Evolutionary conservation across 2,797 vertebrate genomes (phyloP).

Genomic region (Microctenopoma lineatum): DNA sequence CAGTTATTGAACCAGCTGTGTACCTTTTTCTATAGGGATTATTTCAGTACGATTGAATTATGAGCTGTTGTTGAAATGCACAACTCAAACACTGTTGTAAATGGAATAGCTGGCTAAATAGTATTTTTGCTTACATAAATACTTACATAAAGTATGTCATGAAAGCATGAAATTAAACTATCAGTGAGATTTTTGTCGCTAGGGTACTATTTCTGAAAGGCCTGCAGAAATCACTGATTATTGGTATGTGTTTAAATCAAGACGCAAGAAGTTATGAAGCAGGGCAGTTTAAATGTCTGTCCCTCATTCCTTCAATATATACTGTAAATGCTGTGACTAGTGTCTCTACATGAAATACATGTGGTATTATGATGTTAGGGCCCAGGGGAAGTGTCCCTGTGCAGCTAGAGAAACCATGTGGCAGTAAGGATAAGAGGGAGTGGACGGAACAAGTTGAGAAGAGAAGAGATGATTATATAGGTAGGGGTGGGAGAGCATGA

Average conservation of each 20-base stretch:
- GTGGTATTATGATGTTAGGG: neutral
- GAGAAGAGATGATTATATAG: neutral
- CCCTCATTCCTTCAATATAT: neutral
- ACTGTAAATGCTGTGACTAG: neutral
- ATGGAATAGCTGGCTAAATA: neutral
- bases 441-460: neutral
- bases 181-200: no score
- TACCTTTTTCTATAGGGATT: neutral
- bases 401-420: slow-evolving; percentile 17
- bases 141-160: neutral
- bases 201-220: no score
- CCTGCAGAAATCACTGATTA: neutral
- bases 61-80: neutral
- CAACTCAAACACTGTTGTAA: neutral
- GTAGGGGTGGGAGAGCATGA: neutral
- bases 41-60: neutral
- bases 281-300: neutral
- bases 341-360: neutral
- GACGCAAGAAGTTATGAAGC: neutral
- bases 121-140: neutral
- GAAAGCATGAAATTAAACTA: neutral
- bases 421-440: slow-evolving; percentile 5
- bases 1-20: neutral
- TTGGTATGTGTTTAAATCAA: slow-evolving; percentile 8
- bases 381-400: neutral